A percentile compares a stretch with the other conserved stretches of the same genome.
Evolutionary conservation across 2,888 invertebrate species (phyloP).

Genomic region (Drosophila demipolita): DNA sequence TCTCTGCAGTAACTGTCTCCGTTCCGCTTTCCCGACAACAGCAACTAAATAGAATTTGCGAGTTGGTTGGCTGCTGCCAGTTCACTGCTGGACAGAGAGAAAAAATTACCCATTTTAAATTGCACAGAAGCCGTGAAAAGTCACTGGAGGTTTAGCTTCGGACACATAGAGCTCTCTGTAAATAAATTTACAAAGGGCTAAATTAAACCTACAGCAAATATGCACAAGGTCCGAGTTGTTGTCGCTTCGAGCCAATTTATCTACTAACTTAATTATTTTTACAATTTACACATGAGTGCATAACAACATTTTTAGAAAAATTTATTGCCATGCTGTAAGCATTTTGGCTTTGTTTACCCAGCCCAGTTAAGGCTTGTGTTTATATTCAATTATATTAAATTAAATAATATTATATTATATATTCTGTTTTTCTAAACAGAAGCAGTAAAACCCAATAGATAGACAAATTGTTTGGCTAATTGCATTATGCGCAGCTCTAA

Average conservation of each 20-base stretch:
- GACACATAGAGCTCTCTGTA: not conserved
- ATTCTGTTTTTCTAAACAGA: not conserved
- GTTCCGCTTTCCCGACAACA: not conserved
- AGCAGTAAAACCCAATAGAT: not conserved
- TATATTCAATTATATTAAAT: not conserved
- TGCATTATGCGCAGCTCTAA: not conserved
- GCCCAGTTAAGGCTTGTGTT: not conserved
- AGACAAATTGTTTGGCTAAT: not conserved
- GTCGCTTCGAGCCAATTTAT: not conserved
- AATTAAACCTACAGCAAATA: not conserved
- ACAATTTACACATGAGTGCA: not conserved
- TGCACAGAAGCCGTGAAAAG: not conserved
- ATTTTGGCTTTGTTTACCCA: not conserved
- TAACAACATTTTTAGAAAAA: not conserved
- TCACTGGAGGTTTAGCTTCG: not conserved
- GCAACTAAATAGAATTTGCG: not conserved
- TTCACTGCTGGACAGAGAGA: constrained; percentile 10
- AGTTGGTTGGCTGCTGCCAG: constrained; percentile 15
- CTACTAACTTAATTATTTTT: not conserved
- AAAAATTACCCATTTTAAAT: constrained; percentile 11
- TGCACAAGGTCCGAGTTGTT: not conserved
- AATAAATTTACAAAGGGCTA: not conserved
- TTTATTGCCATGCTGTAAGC: not conserved
- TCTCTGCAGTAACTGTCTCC: not conserved
- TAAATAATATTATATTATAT: not conserved